phyloP scores from a whole-genome alignment of 2,797 vertebrate genomes.

The Sphenopsis melanotis region DNA sequence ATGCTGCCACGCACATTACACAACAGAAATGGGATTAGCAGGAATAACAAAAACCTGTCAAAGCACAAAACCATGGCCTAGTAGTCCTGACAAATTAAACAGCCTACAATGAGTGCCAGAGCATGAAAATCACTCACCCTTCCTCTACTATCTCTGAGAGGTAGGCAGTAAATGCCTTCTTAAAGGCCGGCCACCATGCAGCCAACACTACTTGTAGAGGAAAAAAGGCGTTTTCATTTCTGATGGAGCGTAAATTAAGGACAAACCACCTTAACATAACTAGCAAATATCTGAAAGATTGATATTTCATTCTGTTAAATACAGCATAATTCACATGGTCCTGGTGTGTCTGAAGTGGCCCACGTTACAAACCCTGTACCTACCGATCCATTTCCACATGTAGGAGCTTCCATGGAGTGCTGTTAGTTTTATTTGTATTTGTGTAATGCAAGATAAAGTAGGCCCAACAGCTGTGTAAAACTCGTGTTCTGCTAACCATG shows the following conservation, averaged over 20 bases:
- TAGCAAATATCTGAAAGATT: neutral
- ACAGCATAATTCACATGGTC: neutral
- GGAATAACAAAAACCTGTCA: slow-evolving; percentile 69
- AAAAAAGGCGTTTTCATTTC: neutral
- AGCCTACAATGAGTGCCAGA: slow-evolving; percentile 61
- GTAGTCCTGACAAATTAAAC: slow-evolving; percentile 68
- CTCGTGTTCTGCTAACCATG: neutral
- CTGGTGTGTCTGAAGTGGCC: neutral
- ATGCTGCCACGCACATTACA: slow-evolving; percentile 69
- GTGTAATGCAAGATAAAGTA: neutral
- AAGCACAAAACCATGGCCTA: slow-evolving; percentile 64
- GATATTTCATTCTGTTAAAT: neutral
- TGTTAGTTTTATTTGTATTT: neutral
- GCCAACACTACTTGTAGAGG: neutral
- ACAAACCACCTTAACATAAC: neutral
- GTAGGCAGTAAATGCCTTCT: slow-evolving; percentile 26
- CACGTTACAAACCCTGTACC: neutral
- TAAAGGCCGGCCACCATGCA: slow-evolving; percentile 43
- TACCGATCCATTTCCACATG: neutral
- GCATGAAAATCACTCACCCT: slow-evolving; percentile 67
- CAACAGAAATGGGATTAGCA: slow-evolving; percentile 70
- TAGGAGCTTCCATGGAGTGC: neutral
- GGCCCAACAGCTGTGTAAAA: neutral
- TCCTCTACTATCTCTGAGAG: slow-evolving; percentile 54
- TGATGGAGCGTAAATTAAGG: neutral